Evolutionary conservation across 2,797 vertebrate species (phyloP).

Genomic region (Malacoctenus gilli): DNA sequence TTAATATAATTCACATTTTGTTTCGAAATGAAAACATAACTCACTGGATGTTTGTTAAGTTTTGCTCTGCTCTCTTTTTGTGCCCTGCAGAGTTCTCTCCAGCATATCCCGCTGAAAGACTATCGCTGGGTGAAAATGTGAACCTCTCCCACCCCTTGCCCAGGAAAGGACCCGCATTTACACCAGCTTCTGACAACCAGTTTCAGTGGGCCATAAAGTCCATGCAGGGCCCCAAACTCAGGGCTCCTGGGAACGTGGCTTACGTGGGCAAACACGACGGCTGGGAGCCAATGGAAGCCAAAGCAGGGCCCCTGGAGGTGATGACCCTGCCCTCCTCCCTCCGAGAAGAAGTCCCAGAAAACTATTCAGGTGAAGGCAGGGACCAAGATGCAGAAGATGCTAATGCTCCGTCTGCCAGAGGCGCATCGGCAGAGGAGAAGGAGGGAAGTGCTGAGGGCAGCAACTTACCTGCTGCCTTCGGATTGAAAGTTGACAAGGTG

Average conservation of each 20-base stretch:
- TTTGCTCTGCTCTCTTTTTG: conserved; percentile 33
- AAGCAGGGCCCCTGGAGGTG: conserved; percentile 75
- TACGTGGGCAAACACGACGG: conserved; percentile 47
- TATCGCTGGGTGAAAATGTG: conserved; percentile 48
- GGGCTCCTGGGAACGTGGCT: conserved; percentile 41
- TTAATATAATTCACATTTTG: background rate
- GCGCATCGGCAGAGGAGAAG: conserved; percentile 62
- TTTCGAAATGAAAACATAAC: too few species aligned
- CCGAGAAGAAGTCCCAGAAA: conserved; percentile 73
- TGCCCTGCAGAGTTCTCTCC: conserved; percentile 65
- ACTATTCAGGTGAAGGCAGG: conserved; percentile 83
- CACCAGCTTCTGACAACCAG: conserved; percentile 51
- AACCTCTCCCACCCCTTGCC: conserved; percentile 54
- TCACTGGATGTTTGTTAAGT: too few species aligned
- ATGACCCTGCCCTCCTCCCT: conserved; percentile 72
- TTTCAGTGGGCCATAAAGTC: conserved; percentile 71
- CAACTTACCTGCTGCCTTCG: conserved; percentile 43
- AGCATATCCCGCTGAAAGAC: conserved; percentile 49
- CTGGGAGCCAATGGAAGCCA: conserved; percentile 79
- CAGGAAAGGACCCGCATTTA: conserved; percentile 34
- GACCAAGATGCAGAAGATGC: conserved; percentile 65
- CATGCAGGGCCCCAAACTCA: conserved; percentile 54
- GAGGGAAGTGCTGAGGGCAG: conserved; percentile 76
- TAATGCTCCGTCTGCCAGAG: conserved; percentile 14
- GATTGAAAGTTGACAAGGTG: conserved; percentile 35